These are phyloP conservation scores for Ypsolopha scabrella DNA, from an alignment of 2,888 invertebrate genomes.

Conservation along the genomic window DNA sequence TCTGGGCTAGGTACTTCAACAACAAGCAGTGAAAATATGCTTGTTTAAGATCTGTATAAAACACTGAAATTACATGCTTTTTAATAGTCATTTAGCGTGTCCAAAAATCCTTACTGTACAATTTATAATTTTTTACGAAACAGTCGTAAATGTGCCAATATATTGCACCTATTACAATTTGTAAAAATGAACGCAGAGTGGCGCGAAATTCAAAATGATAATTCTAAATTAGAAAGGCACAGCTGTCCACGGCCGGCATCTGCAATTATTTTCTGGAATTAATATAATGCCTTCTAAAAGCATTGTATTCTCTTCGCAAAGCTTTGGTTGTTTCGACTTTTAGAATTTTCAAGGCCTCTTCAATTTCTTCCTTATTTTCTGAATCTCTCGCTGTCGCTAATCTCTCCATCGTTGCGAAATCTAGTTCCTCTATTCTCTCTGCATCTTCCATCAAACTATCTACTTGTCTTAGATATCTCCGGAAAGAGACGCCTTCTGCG, in stretches of 20 bases:
- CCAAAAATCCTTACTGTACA: neutral
- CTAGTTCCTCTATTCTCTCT: slow-evolving; percentile 51
- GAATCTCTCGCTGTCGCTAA: slow-evolving; percentile 38
- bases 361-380: slow-evolving; percentile 41
- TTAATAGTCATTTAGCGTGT: neutral
- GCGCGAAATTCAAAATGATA: slow-evolving; percentile 3
- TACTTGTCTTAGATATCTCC: slow-evolving; percentile 35
- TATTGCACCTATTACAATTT: neutral
- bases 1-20: too few species aligned
- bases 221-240: slow-evolving; percentile 9
- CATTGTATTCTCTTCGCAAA: slow-evolving; percentile 45
- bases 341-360: slow-evolving; percentile 36
- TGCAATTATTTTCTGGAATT: slow-evolving; percentile 20
- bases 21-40: neutral
- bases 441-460: slow-evolving; percentile 46
- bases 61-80: neutral
- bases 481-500: slow-evolving; percentile 35
- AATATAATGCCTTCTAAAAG: slow-evolving; percentile 45
- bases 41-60: neutral
- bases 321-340: slow-evolving; percentile 52
- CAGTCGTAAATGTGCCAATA: too few species aligned
- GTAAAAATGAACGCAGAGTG: neutral
- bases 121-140: neutral
- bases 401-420: slow-evolving; percentile 53
- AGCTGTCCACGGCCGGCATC: neutral